Base-by-base conservation (phyloP, 2,888 invertebrate species). In the Microchrysa polita region DNA sequence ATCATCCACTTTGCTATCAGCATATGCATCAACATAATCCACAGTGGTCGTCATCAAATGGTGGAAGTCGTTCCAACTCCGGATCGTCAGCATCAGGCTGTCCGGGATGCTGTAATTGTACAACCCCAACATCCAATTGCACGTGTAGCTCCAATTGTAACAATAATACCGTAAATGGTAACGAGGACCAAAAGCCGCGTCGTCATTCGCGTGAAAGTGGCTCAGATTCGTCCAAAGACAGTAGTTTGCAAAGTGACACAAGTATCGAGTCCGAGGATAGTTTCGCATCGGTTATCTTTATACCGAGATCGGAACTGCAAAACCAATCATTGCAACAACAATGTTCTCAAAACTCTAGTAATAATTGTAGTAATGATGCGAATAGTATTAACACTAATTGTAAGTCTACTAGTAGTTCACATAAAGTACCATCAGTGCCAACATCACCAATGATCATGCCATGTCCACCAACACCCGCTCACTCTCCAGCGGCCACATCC, bases 221-320 rank as follows among this genome's bases (percentile, higher is more conserved):
- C 14, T 95, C 95, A 1, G 94, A 94, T 81, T 93, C 93, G 5
- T 93, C 93, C 1, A 94, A 94, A 84, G 94, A 94, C 79, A 93
- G 94, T 82, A 95, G 95, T 82, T 87, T 96, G 74, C 96, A 96
- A 84, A 95, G 95, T 83, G 96, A 96, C 81, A 96, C 96, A 1
- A 95, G 95, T 85, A 93, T 96, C 44, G 96, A 96, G 83, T 95
- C 95, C 0, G 96, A 96, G 83, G 96, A 96, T 81, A 95, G 95
- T 83, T 95, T 96, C 81, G 95, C 95, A 74, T 95, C 95, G 77
- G 96, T 96, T 60, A 96, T 96, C 81, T 95, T 92, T 82, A 92
- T 95, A 80, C 95, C 95, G 73, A 94, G 93, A 85, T 90, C 93
- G 67, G 93, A 93, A 79, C 80, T 80, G 59, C 81, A 82, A 72